phyloP scores from a whole-genome alignment of 2,888 invertebrate species.

The Trichopria drosophilae region DNA sequence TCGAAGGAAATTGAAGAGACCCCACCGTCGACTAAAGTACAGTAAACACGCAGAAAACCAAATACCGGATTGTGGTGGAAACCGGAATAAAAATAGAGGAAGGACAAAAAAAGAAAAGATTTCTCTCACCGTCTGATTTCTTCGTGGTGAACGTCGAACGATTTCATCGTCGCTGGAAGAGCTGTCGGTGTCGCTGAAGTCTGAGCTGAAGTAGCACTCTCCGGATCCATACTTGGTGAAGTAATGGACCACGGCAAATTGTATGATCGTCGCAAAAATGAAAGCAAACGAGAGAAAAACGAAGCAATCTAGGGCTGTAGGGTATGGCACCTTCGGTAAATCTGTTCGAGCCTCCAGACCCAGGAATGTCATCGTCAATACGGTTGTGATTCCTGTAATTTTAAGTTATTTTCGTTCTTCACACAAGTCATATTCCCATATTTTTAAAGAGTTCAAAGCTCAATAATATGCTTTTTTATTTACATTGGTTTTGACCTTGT shows the following conservation, averaged over 20 bases:
- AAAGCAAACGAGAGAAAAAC: constrained; percentile 80
- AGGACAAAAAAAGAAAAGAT: background rate
- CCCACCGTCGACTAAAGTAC: too few relatives aligned
- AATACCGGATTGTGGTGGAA: too few relatives aligned
- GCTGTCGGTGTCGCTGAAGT: constrained; percentile 65
- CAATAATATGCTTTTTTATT: too few relatives aligned
- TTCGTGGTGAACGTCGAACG: constrained; percentile 33
- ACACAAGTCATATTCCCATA: too few relatives aligned
- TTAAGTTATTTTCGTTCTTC: background rate
- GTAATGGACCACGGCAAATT: constrained; percentile 84
- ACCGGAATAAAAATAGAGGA: too few relatives aligned
- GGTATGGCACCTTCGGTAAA: constrained; percentile 82
- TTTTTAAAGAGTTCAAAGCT: too few relatives aligned
- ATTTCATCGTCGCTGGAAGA: constrained; percentile 60
- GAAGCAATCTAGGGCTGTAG: constrained; percentile 84
- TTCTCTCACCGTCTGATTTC: constrained; percentile 37
- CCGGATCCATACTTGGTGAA: constrained; percentile 84
- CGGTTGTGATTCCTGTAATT: constrained; percentile 74
- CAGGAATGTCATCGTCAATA: constrained; percentile 82
- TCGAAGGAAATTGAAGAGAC: too few relatives aligned
- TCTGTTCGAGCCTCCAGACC: constrained; percentile 79
- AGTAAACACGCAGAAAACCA: too few relatives aligned
- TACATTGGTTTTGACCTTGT: too few relatives aligned
- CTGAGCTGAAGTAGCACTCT: constrained; percentile 73
- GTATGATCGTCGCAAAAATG: constrained; percentile 79